These are phyloP conservation scores for Anorthoa munda DNA, from an alignment of 2,888 invertebrate genomes.

Conservation along the genomic window DNA sequence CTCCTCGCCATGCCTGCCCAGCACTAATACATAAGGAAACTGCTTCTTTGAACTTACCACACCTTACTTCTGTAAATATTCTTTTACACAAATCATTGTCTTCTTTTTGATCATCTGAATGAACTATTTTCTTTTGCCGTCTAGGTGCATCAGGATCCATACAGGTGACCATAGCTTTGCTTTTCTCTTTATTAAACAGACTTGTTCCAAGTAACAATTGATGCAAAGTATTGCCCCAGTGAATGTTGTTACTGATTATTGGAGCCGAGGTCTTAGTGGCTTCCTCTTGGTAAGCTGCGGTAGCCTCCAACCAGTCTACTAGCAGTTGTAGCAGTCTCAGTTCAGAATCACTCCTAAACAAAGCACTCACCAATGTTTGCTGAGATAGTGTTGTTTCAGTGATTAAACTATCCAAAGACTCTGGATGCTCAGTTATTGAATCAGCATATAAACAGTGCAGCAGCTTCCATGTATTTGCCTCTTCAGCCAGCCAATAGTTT, in stretches of 20 bases:
- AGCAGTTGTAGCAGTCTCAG: conserved; percentile 95
- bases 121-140: conserved; percentile 94
- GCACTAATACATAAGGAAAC: conserved; percentile 95
- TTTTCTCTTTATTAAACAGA: conserved; percentile 87
- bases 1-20: conserved; percentile 98
- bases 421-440: conserved; percentile 92
- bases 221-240: conserved; percentile 98
- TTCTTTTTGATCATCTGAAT: conserved; percentile 97
- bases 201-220: conserved; percentile 91
- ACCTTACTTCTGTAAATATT: conserved; percentile 95
- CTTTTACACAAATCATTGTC: conserved; percentile 89
- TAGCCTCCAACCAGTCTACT: conserved; percentile 98
- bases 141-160: conserved; percentile 98
- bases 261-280: conserved; percentile 86
- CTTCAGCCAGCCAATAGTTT: conserved; percentile 93
- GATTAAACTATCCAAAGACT: conserved; percentile 87
- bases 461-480: conserved; percentile 97
- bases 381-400: conserved; percentile 84
- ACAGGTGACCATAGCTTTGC: conserved; percentile 90
- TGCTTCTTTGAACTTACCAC: conserved; percentile 96
- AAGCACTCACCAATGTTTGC: conserved; percentile 81
- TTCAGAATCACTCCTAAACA: conserved; percentile 89
- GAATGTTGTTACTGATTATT: conserved; percentile 92
- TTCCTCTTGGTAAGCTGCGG: conserved; percentile 95
- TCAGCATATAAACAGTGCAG: conserved; percentile 96